phyloP scores from a whole-genome alignment of 2,113 vertebrate species.

The Vidua chalybeata region DNA sequence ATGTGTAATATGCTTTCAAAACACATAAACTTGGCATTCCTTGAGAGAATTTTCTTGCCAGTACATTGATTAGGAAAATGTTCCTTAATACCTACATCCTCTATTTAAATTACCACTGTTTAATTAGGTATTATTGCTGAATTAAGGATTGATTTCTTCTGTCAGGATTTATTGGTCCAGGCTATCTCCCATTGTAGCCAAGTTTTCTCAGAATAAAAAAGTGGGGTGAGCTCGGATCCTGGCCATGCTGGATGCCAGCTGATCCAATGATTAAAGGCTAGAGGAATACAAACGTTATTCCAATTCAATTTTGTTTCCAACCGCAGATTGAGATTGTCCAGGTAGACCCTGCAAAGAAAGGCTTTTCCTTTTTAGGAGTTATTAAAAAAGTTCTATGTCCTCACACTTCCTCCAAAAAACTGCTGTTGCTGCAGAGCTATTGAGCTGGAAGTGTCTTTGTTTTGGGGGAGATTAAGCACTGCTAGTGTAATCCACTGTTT shows the following conservation, averaged over 20 bases:
- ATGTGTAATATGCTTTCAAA: neutral
- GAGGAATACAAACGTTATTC: neutral
- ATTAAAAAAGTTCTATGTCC: neutral
- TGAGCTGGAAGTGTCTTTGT: neutral
- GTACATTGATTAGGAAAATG: conserved; percentile 46
- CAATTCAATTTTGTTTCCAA: neutral
- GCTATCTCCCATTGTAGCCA: neutral
- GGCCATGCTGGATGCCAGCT: neutral
- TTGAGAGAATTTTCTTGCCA: conserved; percentile 23
- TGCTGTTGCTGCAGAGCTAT: neutral
- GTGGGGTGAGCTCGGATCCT: neutral
- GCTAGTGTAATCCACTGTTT: rapidly evolving
- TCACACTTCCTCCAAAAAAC: neutral
- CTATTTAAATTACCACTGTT: conserved; percentile 22
- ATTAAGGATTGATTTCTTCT: conserved; percentile 53
- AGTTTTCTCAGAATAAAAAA: neutral
- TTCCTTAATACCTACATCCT: neutral
- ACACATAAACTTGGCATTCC: neutral
- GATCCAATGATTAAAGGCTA: neutral
- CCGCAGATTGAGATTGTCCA: neutral
- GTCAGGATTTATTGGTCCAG: neutral
- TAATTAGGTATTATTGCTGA: conserved; percentile 38
- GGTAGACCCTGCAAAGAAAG: neutral
- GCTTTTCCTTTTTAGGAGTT: neutral
- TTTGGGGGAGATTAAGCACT: neutral